Base-by-base conservation (phyloP, 1,140 invertebrate genomes). In the Nasonia giraulti region DNA sequence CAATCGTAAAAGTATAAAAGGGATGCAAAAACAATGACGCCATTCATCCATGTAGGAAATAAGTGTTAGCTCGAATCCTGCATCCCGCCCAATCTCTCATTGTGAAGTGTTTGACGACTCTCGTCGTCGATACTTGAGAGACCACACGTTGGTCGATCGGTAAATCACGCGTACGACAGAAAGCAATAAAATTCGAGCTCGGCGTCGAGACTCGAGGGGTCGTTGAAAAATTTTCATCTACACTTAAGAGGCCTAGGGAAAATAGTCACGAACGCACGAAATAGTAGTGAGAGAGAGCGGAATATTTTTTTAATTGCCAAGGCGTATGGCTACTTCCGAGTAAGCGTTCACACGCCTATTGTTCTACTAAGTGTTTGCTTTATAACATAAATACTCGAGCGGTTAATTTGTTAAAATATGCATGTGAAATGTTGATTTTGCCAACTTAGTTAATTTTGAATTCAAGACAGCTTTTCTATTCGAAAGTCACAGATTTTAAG, bases 101-200 rank as follows among this genome's bases (percentile, higher is more conserved):
- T 20, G 55, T 62, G 17, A n/a, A 62, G 55, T 62, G 55, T 62
- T 62, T 62, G 55, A 62, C 17, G 55, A 62, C 55, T 62, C 17
- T 20, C 20, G 55, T 62, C 55, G 17, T 62, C 55, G 55, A 62
- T 5, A 62, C 55, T 62, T 17, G 55, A 62, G 17, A 3, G 17
- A 17, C 55, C 17, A 7, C 55, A 62, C 55, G 55, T 62, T 62
- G 20, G 55, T 62, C 20, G 55, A 62, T 20, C 55, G 55, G 55
- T 62, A 62, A 62, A 62, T 62, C 68, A 71, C 68, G 68, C 68
- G 68, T 71, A 33, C 23, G 68, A 17, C 68, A 71, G 68, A 71
- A 71, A 71, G 68, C 68, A 71, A 71, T 71, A 71, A 71, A 71
- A 33, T 71, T 33, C 10, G 23, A 33, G 27, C 68, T 71, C 3